Evolutionary conservation across 2,888 invertebrate genomes (phyloP).

Genomic region (Dermolepida albohirtum): DNA sequence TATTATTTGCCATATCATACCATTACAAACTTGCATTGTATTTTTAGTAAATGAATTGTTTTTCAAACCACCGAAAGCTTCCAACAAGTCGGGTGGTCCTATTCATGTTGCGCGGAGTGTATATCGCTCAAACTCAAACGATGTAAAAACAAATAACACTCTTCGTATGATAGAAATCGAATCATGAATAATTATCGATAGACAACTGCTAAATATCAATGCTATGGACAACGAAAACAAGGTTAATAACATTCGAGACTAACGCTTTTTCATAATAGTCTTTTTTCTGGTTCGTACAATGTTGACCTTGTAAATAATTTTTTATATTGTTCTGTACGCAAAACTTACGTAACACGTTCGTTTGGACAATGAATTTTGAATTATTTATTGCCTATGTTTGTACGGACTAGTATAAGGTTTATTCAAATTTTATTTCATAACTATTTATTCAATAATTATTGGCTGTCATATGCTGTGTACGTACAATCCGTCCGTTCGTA

Average conservation of each 20-base stretch:
- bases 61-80: no score
- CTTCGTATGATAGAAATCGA: slow-evolving; percentile 3
- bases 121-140: not conserved
- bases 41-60: no score
- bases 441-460: slow-evolving; percentile 3
- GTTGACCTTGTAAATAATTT: slow-evolving; percentile 16
- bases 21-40: no score
- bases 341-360: slow-evolving; percentile 6
- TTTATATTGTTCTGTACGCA: slow-evolving; percentile 18
- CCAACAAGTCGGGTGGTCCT: no score
- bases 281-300: not conserved
- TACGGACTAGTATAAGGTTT: slow-evolving; percentile 1
- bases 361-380: slow-evolving; percentile 18
- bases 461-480: not conserved
- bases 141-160: slow-evolving; percentile 1
- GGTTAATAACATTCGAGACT: slow-evolving; percentile 34
- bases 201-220: slow-evolving; percentile 16
- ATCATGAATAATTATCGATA: slow-evolving; percentile 17
- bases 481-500: no score
- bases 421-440: slow-evolving; percentile 5
- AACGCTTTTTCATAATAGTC: slow-evolving; percentile 9
- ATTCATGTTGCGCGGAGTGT: no score
- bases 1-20: no score
- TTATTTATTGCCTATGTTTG: slow-evolving; percentile 14
- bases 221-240: slow-evolving; percentile 12